A percentile compares a stretch with the other conserved stretches of the same genome.
These are phyloP conservation scores for Thamnophis sirtalis DNA, from an alignment of 2,113 vertebrate species.

Conservation along the genomic window DNA sequence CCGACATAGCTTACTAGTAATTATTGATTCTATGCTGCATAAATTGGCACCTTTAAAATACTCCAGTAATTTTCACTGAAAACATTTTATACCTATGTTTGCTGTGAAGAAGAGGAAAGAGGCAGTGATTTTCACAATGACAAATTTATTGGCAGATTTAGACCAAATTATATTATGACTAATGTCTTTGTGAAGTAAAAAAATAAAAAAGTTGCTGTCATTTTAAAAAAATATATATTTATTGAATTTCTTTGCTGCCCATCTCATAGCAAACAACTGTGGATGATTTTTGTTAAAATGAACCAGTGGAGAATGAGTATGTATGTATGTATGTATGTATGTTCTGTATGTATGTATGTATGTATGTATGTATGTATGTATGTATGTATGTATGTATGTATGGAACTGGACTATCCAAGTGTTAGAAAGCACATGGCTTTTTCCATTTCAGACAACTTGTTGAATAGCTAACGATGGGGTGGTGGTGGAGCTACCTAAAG, in stretches of 20 bases:
- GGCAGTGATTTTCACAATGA: slow-evolving; percentile 50
- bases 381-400: neutral
- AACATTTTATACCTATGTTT: slow-evolving; percentile 58
- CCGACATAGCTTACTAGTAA: neutral
- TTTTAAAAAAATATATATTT: neutral
- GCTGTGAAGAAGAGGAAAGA: slow-evolving; percentile 36
- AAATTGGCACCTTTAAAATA: slow-evolving; percentile 40
- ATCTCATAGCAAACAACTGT: neutral
- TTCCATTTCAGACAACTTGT: neutral
- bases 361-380: neutral
- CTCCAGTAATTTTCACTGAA: slow-evolving; percentile 46
- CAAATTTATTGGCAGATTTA: slow-evolving; percentile 42
- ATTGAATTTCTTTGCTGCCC: neutral
- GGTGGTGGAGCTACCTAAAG: neutral
- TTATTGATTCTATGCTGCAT: slow-evolving; percentile 44
- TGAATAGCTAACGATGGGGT: neutral
- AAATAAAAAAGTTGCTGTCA: neutral
- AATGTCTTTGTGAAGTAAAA: neutral
- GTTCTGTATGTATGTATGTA: too few relatives aligned
- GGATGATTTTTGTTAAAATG: neutral
- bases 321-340: neutral
- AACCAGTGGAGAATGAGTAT: neutral
- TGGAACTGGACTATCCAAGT: neutral
- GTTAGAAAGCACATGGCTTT: neutral
- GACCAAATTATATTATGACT: slow-evolving; percentile 48